Conservation (phyloP, 2,888 invertebrate species). For the Marronus borbonicus region DNA sequence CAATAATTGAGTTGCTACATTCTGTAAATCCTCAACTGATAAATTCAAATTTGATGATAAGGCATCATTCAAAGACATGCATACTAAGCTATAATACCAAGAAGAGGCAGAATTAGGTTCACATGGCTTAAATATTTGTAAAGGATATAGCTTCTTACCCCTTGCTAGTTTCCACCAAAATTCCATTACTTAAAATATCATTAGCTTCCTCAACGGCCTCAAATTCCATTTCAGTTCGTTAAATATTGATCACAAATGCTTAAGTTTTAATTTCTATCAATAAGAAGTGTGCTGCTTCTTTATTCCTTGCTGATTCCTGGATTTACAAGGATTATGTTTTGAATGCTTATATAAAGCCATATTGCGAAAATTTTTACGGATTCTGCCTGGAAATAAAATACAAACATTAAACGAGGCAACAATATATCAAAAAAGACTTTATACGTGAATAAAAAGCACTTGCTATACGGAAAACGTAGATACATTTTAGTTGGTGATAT, state of each 20-base stretch:
- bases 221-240: constrained; percentile 53
- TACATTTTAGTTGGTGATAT: constrained; percentile 21
- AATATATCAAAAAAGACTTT: background rate
- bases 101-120: background rate
- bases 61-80: constrained; percentile 71
- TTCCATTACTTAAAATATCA: constrained; percentile 69
- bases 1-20: constrained; percentile 69
- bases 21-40: constrained; percentile 70
- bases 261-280: background rate
- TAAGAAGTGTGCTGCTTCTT: constrained; percentile 10
- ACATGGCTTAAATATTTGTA: constrained; percentile 40
- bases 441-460: constrained; percentile 31
- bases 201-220: constrained; percentile 65
- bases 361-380: background rate
- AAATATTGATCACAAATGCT: constrained; percentile 38
- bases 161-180: constrained; percentile 70
- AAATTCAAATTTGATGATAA: constrained; percentile 69
- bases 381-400: background rate
- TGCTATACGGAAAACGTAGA: constrained; percentile 33
- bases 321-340: background rate
- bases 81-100: constrained; percentile 67
- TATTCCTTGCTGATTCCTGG: constrained; percentile 2
- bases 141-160: constrained; percentile 63
- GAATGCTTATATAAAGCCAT: constrained; percentile 26
- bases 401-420: background rate